A percentile compares a stretch with the other conserved stretches of the same genome.
These are phyloP conservation scores for Shinisaurus crocodilurus DNA, from an alignment of 2,113 vertebrate genomes.

Conservation along the genomic window DNA sequence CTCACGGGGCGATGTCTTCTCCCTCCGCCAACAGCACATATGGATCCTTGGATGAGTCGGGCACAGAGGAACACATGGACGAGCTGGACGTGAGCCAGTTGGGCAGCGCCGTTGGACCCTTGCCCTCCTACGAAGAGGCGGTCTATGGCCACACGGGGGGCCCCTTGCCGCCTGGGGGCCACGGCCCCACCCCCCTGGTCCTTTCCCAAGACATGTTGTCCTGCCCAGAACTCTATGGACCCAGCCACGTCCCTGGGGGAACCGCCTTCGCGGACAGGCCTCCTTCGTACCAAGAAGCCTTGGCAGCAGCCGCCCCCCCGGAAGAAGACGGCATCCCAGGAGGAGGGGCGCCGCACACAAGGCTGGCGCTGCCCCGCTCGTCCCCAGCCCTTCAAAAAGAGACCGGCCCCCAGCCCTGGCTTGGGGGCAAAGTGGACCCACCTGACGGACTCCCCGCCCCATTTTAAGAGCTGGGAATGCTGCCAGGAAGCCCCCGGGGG, in stretches of 20 bases:
- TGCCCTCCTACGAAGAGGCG: constrained; percentile 81
- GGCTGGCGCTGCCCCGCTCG: too few relatives aligned
- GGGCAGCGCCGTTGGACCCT: constrained; percentile 70
- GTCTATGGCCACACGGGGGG: constrained; percentile 79
- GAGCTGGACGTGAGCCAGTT: constrained; percentile 22
- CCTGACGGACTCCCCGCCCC: too few relatives aligned
- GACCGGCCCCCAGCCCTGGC: too few relatives aligned
- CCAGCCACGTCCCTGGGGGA: neutral
- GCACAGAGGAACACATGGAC: neutral
- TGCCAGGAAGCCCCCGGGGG: neutral
- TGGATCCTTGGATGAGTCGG: neutral
- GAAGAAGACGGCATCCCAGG: neutral
- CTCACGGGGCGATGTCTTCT: neutral
- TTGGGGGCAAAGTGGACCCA: too few relatives aligned
- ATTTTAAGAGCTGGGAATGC: neutral
- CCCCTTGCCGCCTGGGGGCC: constrained; percentile 55
- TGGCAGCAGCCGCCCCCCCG: constrained; percentile 3
- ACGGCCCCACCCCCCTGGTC: constrained; percentile 71
- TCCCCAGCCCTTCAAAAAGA: too few relatives aligned
- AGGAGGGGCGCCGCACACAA: rapidly evolving
- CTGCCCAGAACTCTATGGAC: neutral
- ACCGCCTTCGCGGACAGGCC: constrained; percentile 54
- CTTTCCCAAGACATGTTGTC: constrained; percentile 57
- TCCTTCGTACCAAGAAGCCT: constrained; percentile 75
- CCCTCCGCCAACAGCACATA: neutral